phyloP scores from a whole-genome alignment of 2,797 vertebrate genomes.

The Otolemur crassicaudatus region DNA sequence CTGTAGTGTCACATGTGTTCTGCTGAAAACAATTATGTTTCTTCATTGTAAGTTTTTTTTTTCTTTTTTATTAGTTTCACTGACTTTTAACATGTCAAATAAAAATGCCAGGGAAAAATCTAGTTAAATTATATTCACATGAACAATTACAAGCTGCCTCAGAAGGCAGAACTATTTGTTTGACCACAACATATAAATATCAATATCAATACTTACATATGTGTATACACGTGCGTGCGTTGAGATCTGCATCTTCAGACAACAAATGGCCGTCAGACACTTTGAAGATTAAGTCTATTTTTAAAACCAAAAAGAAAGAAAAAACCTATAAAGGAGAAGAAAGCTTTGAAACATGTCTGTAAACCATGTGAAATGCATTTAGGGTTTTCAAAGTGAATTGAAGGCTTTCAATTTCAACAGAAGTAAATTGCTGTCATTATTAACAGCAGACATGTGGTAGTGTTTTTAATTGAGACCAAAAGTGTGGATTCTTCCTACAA shows the following conservation, averaged over 20 bases:
- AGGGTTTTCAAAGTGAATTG: slow-evolving; percentile 78
- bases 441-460: slow-evolving; percentile 81
- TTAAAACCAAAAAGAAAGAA: slow-evolving; percentile 65
- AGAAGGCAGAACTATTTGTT: slow-evolving; percentile 80
- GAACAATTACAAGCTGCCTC: slow-evolving; percentile 80
- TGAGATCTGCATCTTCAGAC: slow-evolving; percentile 75
- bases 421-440: slow-evolving; percentile 85
- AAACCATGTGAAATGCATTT: slow-evolving; percentile 68
- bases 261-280: slow-evolving; percentile 72
- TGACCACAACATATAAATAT: slow-evolving; percentile 82
- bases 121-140: slow-evolving; percentile 86
- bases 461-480: slow-evolving; percentile 83
- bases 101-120: slow-evolving; percentile 80
- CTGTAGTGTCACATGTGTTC: slow-evolving; percentile 77
- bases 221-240: not conserved
- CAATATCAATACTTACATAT: slow-evolving; percentile 43
- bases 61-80: slow-evolving; percentile 75
- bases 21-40: slow-evolving; percentile 77
- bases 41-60: slow-evolving; percentile 65
- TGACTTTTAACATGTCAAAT: slow-evolving; percentile 84
- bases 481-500: slow-evolving; percentile 66
- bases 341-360: slow-evolving; percentile 73
- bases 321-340: slow-evolving; percentile 65
- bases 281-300: slow-evolving; percentile 82
- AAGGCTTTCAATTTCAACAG: slow-evolving; percentile 83